Evolutionary conservation across 2,797 vertebrate genomes (phyloP).

Genomic region (Rallus crepitans): DNA sequence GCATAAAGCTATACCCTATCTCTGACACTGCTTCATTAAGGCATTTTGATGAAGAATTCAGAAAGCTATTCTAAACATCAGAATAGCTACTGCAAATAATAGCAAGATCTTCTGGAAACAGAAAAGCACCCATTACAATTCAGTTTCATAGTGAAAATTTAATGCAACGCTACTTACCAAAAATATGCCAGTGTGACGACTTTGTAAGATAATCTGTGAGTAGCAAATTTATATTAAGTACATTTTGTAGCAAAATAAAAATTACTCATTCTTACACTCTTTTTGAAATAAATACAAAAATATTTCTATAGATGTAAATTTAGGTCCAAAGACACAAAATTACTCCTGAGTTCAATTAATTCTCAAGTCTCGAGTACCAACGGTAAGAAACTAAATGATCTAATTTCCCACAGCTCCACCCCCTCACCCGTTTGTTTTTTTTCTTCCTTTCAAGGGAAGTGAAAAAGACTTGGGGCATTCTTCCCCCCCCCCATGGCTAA

Average conservation of each 20-base stretch:
- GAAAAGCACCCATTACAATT: background rate
- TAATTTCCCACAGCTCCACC: background rate
- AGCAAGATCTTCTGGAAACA: background rate
- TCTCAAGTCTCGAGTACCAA: background rate
- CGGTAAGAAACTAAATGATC: background rate
- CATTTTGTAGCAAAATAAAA: background rate
- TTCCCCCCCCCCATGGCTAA: background rate
- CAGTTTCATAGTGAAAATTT: background rate
- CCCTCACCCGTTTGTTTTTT: no score
- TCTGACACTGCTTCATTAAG: background rate
- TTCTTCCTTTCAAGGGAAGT: background rate
- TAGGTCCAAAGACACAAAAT: background rate
- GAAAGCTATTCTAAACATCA: background rate
- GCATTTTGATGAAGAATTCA: background rate
- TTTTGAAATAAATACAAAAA: background rate
- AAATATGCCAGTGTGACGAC: background rate
- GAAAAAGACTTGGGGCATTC: background rate
- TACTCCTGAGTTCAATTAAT: background rate
- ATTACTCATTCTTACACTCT: background rate
- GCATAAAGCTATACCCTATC: background rate
- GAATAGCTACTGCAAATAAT: background rate
- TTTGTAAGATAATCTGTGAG: background rate
- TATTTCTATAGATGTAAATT: rapidly evolving
- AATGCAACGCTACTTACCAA: background rate
- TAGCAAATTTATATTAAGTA: background rate